Conservation (phyloP, 2,888 invertebrate species). For the Clanis bilineata region DNA sequence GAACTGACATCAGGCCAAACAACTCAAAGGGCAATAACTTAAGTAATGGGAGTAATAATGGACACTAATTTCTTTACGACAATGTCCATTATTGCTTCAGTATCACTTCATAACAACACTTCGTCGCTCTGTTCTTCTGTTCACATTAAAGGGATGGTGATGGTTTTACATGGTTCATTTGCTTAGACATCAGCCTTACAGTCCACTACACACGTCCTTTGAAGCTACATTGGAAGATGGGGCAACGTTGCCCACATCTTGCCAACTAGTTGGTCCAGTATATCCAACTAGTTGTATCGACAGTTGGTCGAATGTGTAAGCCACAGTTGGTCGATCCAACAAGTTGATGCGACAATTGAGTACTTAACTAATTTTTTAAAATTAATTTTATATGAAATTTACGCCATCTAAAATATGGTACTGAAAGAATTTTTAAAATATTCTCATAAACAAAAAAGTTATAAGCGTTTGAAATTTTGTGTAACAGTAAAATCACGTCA, state of each 20-base stretch:
- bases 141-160: slow-evolving; percentile 18
- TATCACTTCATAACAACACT: slow-evolving; percentile 7
- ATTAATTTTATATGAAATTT: too few species aligned
- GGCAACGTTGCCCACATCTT: background rate
- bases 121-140: slow-evolving; percentile 12
- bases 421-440: too few species aligned
- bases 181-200: background rate
- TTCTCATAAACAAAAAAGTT: too few species aligned
- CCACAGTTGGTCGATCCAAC: background rate
- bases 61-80: background rate
- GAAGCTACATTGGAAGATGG: background rate
- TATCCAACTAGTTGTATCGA: too few species aligned
- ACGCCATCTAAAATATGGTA: too few species aligned
- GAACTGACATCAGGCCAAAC: slow-evolving; percentile 8
- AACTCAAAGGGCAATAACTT: slow-evolving; percentile 11
- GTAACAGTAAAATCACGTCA: too few species aligned
- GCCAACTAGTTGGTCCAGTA: background rate
- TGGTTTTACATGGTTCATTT: slow-evolving; percentile 22
- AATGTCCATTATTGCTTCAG: background rate
- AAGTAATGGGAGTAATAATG: background rate
- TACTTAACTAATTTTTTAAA: too few species aligned
- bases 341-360: too few species aligned
- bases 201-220: background rate
- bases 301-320: too few species aligned
- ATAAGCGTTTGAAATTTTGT: too few species aligned